Base-by-base conservation (phyloP, 2,888 invertebrate genomes). In the Pristionchus exspectatus region DNA sequence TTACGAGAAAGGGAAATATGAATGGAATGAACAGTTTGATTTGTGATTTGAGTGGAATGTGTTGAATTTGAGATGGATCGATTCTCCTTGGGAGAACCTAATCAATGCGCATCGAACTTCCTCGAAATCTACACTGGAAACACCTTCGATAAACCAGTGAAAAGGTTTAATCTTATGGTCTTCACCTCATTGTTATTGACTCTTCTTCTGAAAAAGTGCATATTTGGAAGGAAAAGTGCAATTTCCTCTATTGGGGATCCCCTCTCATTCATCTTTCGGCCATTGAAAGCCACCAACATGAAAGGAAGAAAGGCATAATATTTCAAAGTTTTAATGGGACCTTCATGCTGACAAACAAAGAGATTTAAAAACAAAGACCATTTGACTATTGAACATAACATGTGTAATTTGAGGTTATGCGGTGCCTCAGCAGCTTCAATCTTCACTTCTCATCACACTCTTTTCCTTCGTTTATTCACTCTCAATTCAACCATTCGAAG, bases 21-120 rank as follows among this genome's bases (percentile, higher is more conserved):
- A 38, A 38, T 38, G 38, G 38, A 63, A 63, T n/a, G n/a, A n/a
- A n/a, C n/a, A n/a, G n/a, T n/a, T n/a, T n/a, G n/a, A n/a, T n/a
- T n/a, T n/a, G n/a, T n/a, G n/a, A n/a, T n/a, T 44, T 44, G 44
- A 33, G 18, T 30, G 7, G 18, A 33, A 30, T 30, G 16, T 18
- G 14, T 72, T n/a, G 92, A 93, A 2, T 89, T 94, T 56, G 94
- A 93, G 89, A 92, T 95, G 50, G 91, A 93, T 54, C 91, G 93
- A 14, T 95, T 95, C 74, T 84, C 91, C 12, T 90, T 95, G 87
- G 93, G 92, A 16, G 89, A 91, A 50, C 94, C 94, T 14, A 95
- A 95, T 91, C 93, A 94, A 86, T 95, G 95, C 91, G 90, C 88
- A n/a, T 90, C 93, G 24, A 95, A 95, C 87, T 94, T 93, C 89